Evolutionary conservation across 2,888 invertebrate species (phyloP).

Genomic region (Myopa tessellatipennis): DNA sequence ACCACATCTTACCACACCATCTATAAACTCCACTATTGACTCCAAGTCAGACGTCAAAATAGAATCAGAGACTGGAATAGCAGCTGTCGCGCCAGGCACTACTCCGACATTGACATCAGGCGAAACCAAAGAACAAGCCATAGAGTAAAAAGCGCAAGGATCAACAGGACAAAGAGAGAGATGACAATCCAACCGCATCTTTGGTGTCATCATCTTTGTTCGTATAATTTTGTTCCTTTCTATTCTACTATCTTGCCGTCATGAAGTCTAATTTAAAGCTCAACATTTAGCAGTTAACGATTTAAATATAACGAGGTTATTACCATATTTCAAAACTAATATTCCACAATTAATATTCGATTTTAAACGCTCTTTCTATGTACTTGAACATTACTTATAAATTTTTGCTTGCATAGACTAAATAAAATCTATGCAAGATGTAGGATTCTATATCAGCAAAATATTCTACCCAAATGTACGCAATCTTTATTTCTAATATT

Average conservation of each 20-base stretch:
- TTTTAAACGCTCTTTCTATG: background rate
- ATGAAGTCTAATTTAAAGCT: slow-evolving; percentile 23
- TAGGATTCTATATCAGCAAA: no score
- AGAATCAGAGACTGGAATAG: slow-evolving; percentile 50
- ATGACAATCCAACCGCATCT: slow-evolving; percentile 51
- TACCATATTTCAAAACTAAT: slow-evolving; percentile 22
- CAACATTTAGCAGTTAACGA: slow-evolving; percentile 25
- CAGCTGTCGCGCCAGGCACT: slow-evolving; percentile 35
- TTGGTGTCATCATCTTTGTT: background rate
- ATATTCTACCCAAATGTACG: no score
- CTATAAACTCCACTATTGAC: slow-evolving; percentile 51
- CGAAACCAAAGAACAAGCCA: slow-evolving; percentile 66
- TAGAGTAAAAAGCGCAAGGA: slow-evolving; percentile 83
- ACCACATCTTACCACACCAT: no score
- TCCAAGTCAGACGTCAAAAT: slow-evolving; percentile 57
- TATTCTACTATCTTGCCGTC: slow-evolving; percentile 26
- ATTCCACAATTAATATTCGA: background rate
- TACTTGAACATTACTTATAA: background rate
- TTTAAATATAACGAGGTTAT: slow-evolving; percentile 19
- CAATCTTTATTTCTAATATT: no score
- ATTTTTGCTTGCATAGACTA: background rate
- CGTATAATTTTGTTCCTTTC: slow-evolving; percentile 32
- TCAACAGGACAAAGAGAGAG: slow-evolving; percentile 71
- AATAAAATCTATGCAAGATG: no score
- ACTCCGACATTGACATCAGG: slow-evolving; percentile 41